A percentile compares a stretch with the other conserved stretches of the same genome.
Evolutionary conservation across 2,797 vertebrate genomes (phyloP).

Genomic region (Chiloscyllium punctatum): DNA sequence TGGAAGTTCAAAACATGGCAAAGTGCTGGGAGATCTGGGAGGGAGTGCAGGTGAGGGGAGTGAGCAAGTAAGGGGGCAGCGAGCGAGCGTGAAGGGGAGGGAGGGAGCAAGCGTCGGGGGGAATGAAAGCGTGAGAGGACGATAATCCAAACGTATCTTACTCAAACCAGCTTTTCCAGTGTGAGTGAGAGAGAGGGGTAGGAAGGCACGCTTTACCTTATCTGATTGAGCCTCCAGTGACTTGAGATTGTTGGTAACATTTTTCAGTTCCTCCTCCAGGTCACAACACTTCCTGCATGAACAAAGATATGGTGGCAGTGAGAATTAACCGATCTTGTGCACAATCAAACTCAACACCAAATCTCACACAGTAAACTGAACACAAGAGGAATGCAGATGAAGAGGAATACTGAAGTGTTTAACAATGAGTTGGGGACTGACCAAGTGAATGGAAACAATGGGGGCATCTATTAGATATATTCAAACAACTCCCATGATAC

Average conservation of each 20-base stretch:
- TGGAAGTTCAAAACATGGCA: background rate
- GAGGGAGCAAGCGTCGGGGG: too few species aligned
- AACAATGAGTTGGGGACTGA: too few species aligned
- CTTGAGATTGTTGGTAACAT: conserved; percentile 93
- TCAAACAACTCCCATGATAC: background rate
- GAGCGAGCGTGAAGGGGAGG: background rate
- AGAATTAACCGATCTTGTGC: background rate
- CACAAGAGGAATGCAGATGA: background rate
- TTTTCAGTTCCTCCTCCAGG: conserved; percentile 92
- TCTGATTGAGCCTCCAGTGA: conserved; percentile 94
- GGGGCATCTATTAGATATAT: background rate
- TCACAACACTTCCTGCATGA: conserved; percentile 77
- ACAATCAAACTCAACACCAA: background rate
- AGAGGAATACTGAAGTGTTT: background rate
- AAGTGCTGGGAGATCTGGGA: background rate
- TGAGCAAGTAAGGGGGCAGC: too few species aligned
- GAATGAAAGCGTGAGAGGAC: too few species aligned
- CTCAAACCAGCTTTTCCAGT: background rate
- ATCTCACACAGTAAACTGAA: background rate
- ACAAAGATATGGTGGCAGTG: background rate
- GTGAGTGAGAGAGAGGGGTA: too few species aligned
- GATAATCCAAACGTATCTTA: background rate
- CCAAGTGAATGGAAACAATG: background rate
- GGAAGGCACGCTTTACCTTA: conserved; percentile 62
- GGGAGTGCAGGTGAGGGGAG: too few species aligned